Evolutionary conservation across 1,140 invertebrate species (phyloP), one percentile per base, ranked within the genome.

Genomic region (Polypedilum vanderplanki): DNA sequence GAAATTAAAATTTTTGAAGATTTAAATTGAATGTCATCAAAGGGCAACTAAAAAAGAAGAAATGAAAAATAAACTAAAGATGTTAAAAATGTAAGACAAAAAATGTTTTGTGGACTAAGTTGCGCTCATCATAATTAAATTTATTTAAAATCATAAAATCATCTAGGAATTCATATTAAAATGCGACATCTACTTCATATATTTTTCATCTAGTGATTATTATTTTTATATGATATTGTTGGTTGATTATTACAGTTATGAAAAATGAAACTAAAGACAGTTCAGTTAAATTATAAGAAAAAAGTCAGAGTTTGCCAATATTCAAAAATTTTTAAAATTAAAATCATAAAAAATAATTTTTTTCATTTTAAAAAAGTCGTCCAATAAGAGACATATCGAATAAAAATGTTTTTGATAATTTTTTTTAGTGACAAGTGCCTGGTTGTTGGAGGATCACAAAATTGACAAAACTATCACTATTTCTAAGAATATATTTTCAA

Each of bases 151-250:
- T 33, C 24, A 33, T 33, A 33, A n/a, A 33, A 33, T 57, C 46
- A 57, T 57, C 46, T 57, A 57, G 1, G n/a, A 57, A 57, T 57
- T 57, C 46, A 57, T 33, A 33, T 57, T 15, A 57, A 57, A 57
- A 57, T 57, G 46, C 46, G 46, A 57, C 46, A 57, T 57, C 46
- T 57, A 57, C 46, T n/a, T 57, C 46, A 57, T 46, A n/a, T 57
- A 57, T 57, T 33, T 33, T n/a, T 57, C 46, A 57, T 57, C 46
- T 57, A 57, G 46, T 57, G 46, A 57, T 57, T 57, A 57, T 57
- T 57, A 57, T 57, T 33, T 33, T 33, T 33, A 33, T 33, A 33
- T 33, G 24, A 33, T 33, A 33, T 33, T 33, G 24, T 33, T 33
- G 1, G 24, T 33, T 33, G 24, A 33, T 33, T 33, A 33, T 33